Base-by-base conservation (phyloP, 2,797 vertebrate species). In the Uromys caudimaculatus region DNA sequence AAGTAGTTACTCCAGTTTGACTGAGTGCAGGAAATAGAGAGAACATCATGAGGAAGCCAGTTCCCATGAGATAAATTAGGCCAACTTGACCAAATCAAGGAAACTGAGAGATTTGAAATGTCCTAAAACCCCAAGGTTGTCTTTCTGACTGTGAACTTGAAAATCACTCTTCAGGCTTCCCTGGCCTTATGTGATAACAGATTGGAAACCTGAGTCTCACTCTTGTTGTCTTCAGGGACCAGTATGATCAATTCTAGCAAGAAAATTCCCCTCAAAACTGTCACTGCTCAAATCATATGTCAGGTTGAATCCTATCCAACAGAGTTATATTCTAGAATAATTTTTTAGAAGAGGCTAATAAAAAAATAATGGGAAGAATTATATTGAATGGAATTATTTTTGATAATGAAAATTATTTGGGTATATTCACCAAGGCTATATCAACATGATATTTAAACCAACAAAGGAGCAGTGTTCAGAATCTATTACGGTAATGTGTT, bases 321-420 rank as follows among this genome's bases (percentile, higher is more conserved):
- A 97, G 97, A 98, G 97, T 95, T 96, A 97, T 97, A 97, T 97
- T 97, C 97, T 97, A 97, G 96, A 97, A 96, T 97, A 97, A 96
- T 98, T 97, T 98, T 97, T 97, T 97, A 97, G 97, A 96, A 98
- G 97, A 98, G 91, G 94, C 95, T 98, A 98, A 98, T 96, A 54
- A 54, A 62, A 97, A 97, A 97, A 97, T 97, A 97, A 97, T 41
- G 92, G 95, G 96, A 97, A 97, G 95, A 97, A 96, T 96, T 97
- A 98, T 98, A 97, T 97, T 97, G 97, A 97, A 97, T 97, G 97
- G 96, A 97, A 96, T 97, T 98, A 98, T 98, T 98, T 98, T 98
- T 98, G 97, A 98, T 98, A 98, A 97, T 60, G 81, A 97, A 88
- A 97, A 97, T 97, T 98, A 97, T 98, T 97, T 98, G 94, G 91